A percentile compares a stretch with the other conserved stretches of the same genome.
Conservation (phyloP, 2,888 invertebrate genomes). For the Monochamus alternatus region DNA sequence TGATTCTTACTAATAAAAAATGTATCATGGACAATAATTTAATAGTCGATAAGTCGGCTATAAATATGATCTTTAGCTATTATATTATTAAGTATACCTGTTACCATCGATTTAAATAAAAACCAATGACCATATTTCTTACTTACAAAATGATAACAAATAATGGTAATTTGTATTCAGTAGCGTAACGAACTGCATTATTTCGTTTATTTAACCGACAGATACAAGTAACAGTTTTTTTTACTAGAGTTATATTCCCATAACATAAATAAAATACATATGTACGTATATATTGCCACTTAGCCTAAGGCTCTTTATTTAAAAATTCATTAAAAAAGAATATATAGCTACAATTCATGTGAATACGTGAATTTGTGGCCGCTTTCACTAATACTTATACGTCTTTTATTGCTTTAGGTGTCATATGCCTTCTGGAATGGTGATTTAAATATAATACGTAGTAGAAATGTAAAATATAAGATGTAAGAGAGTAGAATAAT, state of each 20-base stretch:
- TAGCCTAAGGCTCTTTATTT: slow-evolving; percentile 4
- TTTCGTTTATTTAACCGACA: neutral
- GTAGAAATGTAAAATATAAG: too few species aligned
- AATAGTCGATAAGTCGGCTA: neutral
- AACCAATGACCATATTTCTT: neutral
- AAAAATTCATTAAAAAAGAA: slow-evolving; percentile 12
- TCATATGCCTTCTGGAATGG: neutral
- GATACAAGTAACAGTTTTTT: neutral
- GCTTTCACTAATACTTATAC: neutral
- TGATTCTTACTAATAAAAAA: neutral
- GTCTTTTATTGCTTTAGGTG: neutral
- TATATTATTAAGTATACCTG: neutral
- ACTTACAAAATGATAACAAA: neutral
- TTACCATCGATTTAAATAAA: neutral
- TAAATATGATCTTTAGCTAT: too few species aligned
- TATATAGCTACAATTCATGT: slow-evolving; percentile 1
- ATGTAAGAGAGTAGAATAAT: too few species aligned
- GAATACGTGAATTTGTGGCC: slow-evolving; percentile 5
- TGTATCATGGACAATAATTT: neutral
- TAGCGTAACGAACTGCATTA: slow-evolving; percentile 2
- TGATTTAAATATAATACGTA: neutral
- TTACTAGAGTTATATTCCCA: neutral
- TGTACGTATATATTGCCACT: slow-evolving; percentile 1
- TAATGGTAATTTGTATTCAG: slow-evolving; percentile 6
- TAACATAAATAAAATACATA: slow-evolving; percentile 10